These are phyloP conservation scores for Macquaria australasica DNA, from an alignment of 2,113 vertebrate genomes.

Conservation along the genomic window DNA sequence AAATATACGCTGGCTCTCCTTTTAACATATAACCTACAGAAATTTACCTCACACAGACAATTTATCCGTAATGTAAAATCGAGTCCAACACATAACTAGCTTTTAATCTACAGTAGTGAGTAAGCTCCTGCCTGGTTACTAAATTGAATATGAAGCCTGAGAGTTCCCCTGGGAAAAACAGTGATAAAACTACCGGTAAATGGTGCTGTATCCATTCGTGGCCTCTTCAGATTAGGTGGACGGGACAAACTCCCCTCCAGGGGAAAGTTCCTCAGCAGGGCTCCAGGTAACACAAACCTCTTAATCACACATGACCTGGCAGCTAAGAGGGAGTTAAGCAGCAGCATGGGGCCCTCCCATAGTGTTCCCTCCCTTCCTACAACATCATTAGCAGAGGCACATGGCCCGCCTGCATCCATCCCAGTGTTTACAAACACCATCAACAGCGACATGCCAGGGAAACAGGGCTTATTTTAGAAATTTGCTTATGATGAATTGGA, in stretches of 20 bases:
- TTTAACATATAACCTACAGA: background rate
- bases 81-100: conserved; percentile 28
- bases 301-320: conserved; percentile 91
- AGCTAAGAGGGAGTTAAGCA: conserved; percentile 86
- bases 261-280: conserved; percentile 86
- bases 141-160: conserved; percentile 70
- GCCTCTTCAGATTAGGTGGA: conserved; percentile 83
- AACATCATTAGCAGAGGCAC: conserved; percentile 80
- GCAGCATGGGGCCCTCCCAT: conserved; percentile 82
- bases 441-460: conserved; percentile 90
- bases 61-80: conserved; percentile 31
- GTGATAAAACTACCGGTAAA: conserved; percentile 76
- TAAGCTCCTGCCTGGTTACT: conserved; percentile 57
- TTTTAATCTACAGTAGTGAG: conserved; percentile 47
- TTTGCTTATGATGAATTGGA: conserved; percentile 90
- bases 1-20: background rate
- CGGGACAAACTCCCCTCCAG: conserved; percentile 85
- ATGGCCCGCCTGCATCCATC: conserved; percentile 74
- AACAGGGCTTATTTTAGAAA: conserved; percentile 91
- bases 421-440: conserved; percentile 92
- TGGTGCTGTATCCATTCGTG: conserved; percentile 77
- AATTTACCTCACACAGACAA: conserved; percentile 17
- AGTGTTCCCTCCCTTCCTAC: conserved; percentile 76
- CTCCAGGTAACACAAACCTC: conserved; percentile 89
- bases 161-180: conserved; percentile 58